Evolutionary conservation across 2,113 vertebrate species (phyloP), one percentile per base, ranked within the genome.

Genomic region (Oxyruncus cristatus): DNA sequence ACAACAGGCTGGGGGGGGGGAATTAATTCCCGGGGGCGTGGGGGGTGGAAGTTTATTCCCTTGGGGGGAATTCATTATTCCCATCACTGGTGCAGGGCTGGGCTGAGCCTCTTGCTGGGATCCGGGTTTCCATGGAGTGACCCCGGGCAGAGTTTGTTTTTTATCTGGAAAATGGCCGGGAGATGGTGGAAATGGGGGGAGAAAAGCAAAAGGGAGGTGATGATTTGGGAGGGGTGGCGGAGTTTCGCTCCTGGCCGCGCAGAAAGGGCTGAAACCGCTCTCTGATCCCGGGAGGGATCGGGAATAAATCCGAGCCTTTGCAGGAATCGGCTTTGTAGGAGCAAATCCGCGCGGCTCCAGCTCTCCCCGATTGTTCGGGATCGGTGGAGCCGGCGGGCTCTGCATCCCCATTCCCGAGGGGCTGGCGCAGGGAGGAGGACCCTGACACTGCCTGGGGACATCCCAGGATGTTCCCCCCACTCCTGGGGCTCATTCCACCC

Each of bases 311-410:
- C 2, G 4, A 78, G 12, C 32, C 20, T 1, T 41, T 14, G 41
- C 86, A 27, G n/a, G 6, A 61, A 67, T n/a, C 12, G 0, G 46
- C 18, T 37, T 6, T n/a, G 32, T 2, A 0, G 30, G 21, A 33
- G 4, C 52, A 4, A 81, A 53, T 0, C 0, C 4, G 0, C 1
- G 53, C 3, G 28, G 39, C 35, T 55, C 7, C 11, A 0, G 39
- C 35, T 76, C 10, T 7, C 30, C 46, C 72, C 0, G 37, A 24
- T 26, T 1, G 1, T 13, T 23, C 1, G 20, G 65, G 12, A 3
- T 11, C 28, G 0, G 0, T 0, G 53, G 53, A 35, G 20, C 3
- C 0, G 1, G 2, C 8, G 65, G 20, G 26, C 22, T 39, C 68
- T 18, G 67, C 62, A 27, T 20, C 65, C 76, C 66, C 2, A 1